phyloP scores from a whole-genome alignment of 2,113 vertebrate genomes.

The Indri indri region DNA sequence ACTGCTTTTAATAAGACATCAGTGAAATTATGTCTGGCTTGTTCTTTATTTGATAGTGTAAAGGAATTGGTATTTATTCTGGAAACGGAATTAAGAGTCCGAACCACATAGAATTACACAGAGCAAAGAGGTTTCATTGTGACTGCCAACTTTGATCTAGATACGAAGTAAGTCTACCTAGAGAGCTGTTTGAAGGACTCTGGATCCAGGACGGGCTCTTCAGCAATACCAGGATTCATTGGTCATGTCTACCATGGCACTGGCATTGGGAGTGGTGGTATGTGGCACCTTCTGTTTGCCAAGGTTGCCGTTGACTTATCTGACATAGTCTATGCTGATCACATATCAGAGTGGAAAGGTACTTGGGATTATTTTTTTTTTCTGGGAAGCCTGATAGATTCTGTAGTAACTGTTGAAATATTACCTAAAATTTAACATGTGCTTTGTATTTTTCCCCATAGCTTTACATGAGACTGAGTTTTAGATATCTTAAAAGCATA shows the following conservation, averaged over 20 bases:
- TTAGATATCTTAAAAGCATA: not conserved
- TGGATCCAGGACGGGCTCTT: not conserved
- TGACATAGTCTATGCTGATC: not conserved
- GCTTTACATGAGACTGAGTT: not conserved
- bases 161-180: not conserved
- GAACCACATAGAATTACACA: not conserved
- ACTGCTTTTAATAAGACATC: constrained; percentile 26
- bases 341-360: not conserved
- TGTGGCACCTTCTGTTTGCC: not conserved
- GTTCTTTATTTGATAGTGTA: constrained; percentile 20
- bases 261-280: not conserved
- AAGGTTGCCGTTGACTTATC: not conserved
- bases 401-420: constrained; percentile 2
- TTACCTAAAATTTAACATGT: not conserved
- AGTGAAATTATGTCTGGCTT: not conserved
- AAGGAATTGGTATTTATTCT: constrained; percentile 10
- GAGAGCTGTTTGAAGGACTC: not conserved
- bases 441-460: not conserved
- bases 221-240: not conserved
- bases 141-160: not conserved
- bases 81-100: constrained; percentile 6
- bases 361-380: not conserved
- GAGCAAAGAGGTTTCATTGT: not conserved
- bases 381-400: not conserved
- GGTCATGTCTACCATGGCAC: not conserved